These are phyloP conservation scores for Rhinoderma darwinii DNA, from an alignment of 2,113 vertebrate genomes.

Conservation along the genomic window DNA sequence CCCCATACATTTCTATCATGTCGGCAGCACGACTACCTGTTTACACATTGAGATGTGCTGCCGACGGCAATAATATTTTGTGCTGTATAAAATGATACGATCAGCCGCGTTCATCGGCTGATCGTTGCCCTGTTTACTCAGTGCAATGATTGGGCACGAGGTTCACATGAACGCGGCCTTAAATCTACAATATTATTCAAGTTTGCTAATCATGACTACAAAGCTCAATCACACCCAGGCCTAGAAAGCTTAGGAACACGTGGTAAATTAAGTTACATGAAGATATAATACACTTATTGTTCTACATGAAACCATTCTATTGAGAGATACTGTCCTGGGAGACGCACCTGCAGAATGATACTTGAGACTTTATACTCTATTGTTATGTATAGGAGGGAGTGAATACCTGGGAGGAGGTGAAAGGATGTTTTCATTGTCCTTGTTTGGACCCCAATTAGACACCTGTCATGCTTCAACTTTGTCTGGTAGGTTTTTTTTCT, in stretches of 20 bases:
- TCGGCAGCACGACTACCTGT: too few species aligned
- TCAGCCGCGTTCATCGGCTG: too few species aligned
- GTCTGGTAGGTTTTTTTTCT: not conserved
- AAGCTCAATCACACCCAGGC: not conserved
- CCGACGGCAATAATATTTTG: too few species aligned
- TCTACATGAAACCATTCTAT: not conserved
- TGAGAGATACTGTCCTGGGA: not conserved
- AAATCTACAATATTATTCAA: not conserved
- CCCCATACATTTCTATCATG: too few species aligned
- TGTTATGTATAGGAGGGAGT: conserved; percentile 30
- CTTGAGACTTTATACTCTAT: not conserved
- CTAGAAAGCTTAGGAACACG: not conserved
- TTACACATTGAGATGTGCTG: too few species aligned
- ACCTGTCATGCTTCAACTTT: not conserved
- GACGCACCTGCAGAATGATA: conserved; percentile 38
- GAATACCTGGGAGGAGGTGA: conserved; percentile 23
- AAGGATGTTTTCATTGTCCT: conserved; percentile 11
- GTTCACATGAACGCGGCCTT: not conserved
- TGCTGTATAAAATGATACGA: too few species aligned
- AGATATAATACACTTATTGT: not conserved
- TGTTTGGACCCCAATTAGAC: not conserved
- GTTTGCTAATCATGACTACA: not conserved
- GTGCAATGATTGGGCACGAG: too few species aligned
- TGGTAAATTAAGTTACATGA: not conserved
- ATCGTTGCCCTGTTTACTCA: too few species aligned